Evolutionary conservation across 2,888 invertebrate genomes (phyloP), one percentile per base, ranked within the genome.

Genomic region (Norana najaformis): DNA sequence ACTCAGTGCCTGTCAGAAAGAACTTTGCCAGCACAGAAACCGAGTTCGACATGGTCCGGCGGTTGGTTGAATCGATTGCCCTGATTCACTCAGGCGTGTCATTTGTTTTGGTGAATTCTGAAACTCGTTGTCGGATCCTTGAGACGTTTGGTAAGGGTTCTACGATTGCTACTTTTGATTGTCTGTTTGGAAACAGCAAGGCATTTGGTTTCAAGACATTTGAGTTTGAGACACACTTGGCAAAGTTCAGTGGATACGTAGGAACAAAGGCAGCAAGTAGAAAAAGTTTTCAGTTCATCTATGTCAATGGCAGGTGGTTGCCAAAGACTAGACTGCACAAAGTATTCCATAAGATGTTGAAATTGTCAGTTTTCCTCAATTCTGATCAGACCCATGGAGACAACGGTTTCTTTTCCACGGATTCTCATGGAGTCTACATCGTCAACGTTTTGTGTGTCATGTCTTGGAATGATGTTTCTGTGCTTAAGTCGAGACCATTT

Each of bases 51-150:
- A 95, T 95, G 82, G 96, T 97, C 88, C 96, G 96, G 93, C 94
- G 93, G 89, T 95, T 95, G 89, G 93, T 97, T 88, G 96, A 96
- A 93, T 95, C 95, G 89, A 93, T 97, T 89, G 96, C 96, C n/a
- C 94, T 97, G 90, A 96, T 96, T 41, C 96, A 97, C 93, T 96
- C 96, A 89, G 94, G 95, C 93, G 94, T 96, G 83, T 97, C 97
- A 20, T 95, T 97, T 92, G 96, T 96, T 91, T 94, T 97, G 89
- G 95, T 97, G 92, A 96, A 97, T 94, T 96, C 97, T 93, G 94
- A 95, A 0, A 95, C 94, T 88, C 96, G 96, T 89, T 95, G 96
- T 93, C 95, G 96, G 0, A 92, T 96, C 38, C 95, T 97, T 69
- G 96, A 96, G 93, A 96, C 96, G 53, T 95, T 95, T 82, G 96